phyloP scores from a whole-genome alignment of 2,797 vertebrate species.

The Anomalospiza imberbis region DNA sequence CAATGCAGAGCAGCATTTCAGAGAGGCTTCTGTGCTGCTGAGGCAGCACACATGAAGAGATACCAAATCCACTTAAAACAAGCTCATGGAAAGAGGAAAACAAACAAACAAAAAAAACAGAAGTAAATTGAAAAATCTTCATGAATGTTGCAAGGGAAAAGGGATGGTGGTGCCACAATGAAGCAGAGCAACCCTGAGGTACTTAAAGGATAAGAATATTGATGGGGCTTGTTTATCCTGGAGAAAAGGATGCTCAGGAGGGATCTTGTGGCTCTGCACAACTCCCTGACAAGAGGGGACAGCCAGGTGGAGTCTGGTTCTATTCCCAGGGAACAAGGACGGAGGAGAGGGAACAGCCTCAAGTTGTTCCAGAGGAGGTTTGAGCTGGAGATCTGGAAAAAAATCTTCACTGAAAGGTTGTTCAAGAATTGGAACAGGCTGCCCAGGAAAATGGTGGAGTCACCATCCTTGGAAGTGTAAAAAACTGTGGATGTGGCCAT shows the following conservation, averaged over 20 bases:
- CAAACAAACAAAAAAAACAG: rapidly evolving
- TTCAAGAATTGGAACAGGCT: neutral
- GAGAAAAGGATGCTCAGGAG: neutral
- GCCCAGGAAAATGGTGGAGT: too few species aligned
- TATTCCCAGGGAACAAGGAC: neutral
- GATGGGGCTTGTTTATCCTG: neutral
- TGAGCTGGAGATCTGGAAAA: neutral
- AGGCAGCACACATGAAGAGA: neutral
- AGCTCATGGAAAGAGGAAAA: neutral
- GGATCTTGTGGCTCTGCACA: rapidly evolving
- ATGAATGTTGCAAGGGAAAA: neutral
- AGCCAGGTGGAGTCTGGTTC: rapidly evolving
- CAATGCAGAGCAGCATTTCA: neutral
- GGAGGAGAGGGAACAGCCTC: rapidly evolving
- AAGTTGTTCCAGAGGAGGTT: rapidly evolving
- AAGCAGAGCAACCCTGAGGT: neutral
- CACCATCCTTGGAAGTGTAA: neutral
- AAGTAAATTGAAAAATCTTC: neutral
- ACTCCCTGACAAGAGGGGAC: neutral
- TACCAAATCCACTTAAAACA: neutral
- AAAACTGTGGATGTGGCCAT: neutral
- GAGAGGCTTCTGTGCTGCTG: neutral
- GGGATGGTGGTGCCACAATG: too few species aligned
- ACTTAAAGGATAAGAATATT: neutral
- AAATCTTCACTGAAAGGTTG: neutral